Base-by-base conservation (phyloP, 2,797 vertebrate genomes). In the Pangasius djambal region DNA sequence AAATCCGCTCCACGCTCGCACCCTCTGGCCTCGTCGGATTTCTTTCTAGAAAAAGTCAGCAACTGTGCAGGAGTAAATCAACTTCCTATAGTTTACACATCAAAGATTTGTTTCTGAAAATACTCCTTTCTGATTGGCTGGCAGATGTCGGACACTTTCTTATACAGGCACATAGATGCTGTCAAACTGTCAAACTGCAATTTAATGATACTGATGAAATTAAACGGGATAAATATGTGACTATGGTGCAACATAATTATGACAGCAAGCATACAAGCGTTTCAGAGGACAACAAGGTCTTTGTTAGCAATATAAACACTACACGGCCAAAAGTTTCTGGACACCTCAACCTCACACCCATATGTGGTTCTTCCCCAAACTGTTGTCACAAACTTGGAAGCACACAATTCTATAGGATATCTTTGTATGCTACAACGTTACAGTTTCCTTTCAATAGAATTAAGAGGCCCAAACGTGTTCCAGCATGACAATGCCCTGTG, bases 11-110 rank as follows among this genome's bases (percentile, higher is more conserved):
- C n/a, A 15, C 2, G 9, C n/a, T 85, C 5, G 0, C n/a, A 69
- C 65, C 20, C 48, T 31, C 40, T 65, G 25, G 6, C 37, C 59
- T 55, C 31, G 4, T 6, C 34, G 18, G 59, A 44, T 44, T 37
- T 65, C 12, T 65, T 83, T 83, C 81, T 44, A 37, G 52, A 81
- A 81, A 81, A 37, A 5, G 52, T 83, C 59, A 83, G 57, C n/a
- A 52, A 52, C n/a, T 13, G 65, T 37, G 83, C 40, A 50, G 44
- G 55, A 52, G 18, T n/a, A 85, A 69, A 83, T 63, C 18, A 83
- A 44, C 34, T 63, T 63, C 48, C 61, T 52, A 34, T 61, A 63
- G 20, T 63, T 83, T 28, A 63, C 22, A 63, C 16, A 31, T 22
- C 44, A 31, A 2, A 69, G 7, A 84, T 18, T 40, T 44, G 25